Conservation (phyloP, 1,140 invertebrate species). For the Aphelenchoides besseyi region DNA sequence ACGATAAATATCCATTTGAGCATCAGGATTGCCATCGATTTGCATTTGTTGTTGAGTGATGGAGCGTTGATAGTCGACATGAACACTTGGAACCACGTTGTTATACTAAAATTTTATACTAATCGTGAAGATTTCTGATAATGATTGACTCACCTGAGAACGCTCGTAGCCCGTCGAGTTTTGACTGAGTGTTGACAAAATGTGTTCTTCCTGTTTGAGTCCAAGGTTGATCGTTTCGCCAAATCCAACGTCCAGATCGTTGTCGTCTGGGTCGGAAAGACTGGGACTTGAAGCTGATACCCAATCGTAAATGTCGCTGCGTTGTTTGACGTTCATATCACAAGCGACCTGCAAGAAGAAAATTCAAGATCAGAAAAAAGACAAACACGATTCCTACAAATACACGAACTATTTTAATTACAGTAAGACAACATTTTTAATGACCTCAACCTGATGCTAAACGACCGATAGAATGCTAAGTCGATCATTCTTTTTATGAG, state of each 20-base stretch:
- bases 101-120: too few relatives aligned
- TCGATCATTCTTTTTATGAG: too few relatives aligned
- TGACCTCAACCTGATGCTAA: too few relatives aligned
- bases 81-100: not conserved
- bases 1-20: constrained; percentile 57
- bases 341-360: not conserved
- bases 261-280: constrained; percentile 25
- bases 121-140: not conserved
- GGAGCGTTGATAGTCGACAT: not conserved
- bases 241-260: constrained; percentile 17
- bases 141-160: not conserved
- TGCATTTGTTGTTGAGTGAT: not conserved
- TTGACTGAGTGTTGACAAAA: not conserved
- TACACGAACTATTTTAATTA: too few relatives aligned
- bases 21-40: constrained; percentile 17
- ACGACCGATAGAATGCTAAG: too few relatives aligned
- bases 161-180: not conserved
- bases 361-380: too few relatives aligned
- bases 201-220: constrained; percentile 6
- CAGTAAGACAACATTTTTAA: too few relatives aligned
- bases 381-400: too few relatives aligned
- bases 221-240: constrained; percentile 13
- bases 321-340: not conserved
- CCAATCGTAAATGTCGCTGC: constrained; percentile 10
- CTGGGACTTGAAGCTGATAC: constrained; percentile 14